phyloP scores from a whole-genome alignment of 2,797 vertebrate genomes.

The Buceros bicornis region DNA sequence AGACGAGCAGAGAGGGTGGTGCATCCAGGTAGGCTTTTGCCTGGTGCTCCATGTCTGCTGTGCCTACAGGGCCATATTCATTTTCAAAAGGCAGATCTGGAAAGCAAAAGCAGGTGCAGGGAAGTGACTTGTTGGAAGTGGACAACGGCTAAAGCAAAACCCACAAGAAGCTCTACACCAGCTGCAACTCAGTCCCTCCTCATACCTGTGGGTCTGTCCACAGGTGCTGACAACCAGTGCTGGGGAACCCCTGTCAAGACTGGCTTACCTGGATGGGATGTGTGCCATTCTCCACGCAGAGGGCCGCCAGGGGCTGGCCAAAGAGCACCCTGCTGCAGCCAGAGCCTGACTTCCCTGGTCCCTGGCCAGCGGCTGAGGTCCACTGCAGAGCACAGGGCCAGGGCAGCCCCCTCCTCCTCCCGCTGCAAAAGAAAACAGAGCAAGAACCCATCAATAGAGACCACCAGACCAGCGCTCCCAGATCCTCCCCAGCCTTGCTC shows the following conservation, averaged over 20 bases:
- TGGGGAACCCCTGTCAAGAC: too few species aligned
- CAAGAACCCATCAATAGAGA: too few species aligned
- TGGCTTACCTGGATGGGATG: too few species aligned
- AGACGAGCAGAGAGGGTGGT: not conserved
- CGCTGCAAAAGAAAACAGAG: too few species aligned
- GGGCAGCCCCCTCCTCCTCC: too few species aligned
- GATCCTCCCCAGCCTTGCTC: too few species aligned
- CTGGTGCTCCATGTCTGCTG: not conserved
- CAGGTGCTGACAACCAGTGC: not conserved
- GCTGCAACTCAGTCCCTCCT: not conserved
- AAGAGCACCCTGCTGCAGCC: too few species aligned
- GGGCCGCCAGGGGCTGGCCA: too few species aligned
- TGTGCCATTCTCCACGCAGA: too few species aligned
- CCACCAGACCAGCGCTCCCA: too few species aligned
- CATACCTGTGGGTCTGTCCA: not conserved
- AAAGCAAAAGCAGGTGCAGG: not conserved
- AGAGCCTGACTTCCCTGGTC: too few species aligned
- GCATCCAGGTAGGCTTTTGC: not conserved
- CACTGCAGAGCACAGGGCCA: not conserved
- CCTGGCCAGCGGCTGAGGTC: not conserved
- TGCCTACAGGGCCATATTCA: not conserved
- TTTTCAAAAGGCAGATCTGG: not conserved
- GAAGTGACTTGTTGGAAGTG: not conserved
- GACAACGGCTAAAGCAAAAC: not conserved
- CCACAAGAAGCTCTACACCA: not conserved